A percentile compares a stretch with the other conserved stretches of the same genome.
Conservation (phyloP, 2,797 vertebrate species). For the Paguma larvata region DNA sequence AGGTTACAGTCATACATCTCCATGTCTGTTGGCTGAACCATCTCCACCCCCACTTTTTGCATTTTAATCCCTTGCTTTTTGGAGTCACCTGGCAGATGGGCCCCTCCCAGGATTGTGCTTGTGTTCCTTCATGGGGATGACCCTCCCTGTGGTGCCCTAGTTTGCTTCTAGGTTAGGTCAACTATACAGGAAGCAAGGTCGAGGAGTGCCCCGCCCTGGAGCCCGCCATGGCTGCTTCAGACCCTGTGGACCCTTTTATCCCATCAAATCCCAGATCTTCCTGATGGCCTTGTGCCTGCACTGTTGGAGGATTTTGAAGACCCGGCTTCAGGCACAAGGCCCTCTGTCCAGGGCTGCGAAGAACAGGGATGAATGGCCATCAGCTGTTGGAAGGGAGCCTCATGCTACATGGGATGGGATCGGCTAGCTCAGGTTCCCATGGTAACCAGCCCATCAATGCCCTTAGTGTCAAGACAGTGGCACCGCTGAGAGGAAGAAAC, state of each 20-base stretch:
- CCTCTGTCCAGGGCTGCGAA: conserved; percentile 14
- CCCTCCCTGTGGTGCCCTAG: neutral
- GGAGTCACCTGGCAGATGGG: neutral
- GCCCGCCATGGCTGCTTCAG: neutral
- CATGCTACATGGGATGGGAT: conserved; percentile 55
- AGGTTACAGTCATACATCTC: neutral
- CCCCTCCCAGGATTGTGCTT: neutral
- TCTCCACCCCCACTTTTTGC: neutral
- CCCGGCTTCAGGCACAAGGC: neutral
- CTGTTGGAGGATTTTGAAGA: conserved; percentile 14
- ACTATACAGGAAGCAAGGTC: neutral
- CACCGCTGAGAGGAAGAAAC: conserved; percentile 56
- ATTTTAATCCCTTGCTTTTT: neutral
- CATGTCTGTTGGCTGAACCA: neutral
- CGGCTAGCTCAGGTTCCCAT: conserved; percentile 77
- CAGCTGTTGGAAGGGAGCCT: conserved; percentile 74
- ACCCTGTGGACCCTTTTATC: rapidly evolving
- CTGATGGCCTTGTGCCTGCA: neutral
- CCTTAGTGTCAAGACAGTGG: conserved; percentile 59
- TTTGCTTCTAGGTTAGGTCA: neutral
- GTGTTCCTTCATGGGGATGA: rapidly evolving
- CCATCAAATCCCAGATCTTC: neutral
- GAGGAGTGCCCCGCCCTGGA: no score
- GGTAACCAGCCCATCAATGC: conserved; percentile 78
- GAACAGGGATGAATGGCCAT: conserved; percentile 68